Conservation (phyloP, 2,113 vertebrate species). For the Leptodactylus fuscus region DNA sequence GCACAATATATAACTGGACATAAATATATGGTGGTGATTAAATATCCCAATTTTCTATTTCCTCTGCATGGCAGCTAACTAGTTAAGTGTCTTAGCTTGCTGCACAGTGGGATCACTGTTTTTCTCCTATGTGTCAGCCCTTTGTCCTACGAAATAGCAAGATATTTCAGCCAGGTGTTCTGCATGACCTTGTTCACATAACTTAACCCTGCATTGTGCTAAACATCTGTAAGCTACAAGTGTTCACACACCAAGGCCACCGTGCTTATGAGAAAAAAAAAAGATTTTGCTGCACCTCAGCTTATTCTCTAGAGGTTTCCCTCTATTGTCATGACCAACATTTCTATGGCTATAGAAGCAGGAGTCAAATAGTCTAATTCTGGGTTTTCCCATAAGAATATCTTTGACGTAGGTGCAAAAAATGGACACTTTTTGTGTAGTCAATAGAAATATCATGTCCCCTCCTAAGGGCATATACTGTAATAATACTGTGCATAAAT, state of each 20-base stretch:
- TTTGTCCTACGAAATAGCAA: constrained; percentile 49
- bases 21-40: neutral
- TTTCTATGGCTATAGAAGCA: neutral
- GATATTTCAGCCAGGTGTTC: constrained; percentile 56
- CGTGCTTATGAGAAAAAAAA: constrained; percentile 30
- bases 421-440: no score
- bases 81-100: constrained; percentile 26
- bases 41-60: neutral
- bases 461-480: no score
- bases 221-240: constrained; percentile 51
- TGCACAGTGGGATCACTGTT: constrained; percentile 49
- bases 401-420: no score
- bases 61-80: constrained; percentile 6
- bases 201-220: constrained; percentile 58
- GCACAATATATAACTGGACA: neutral
- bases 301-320: neutral
- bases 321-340: constrained; percentile 16
- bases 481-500: no score
- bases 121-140: constrained; percentile 51
- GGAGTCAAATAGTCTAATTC: neutral
- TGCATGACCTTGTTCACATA: constrained; percentile 57
- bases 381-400: no score
- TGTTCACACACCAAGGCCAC: constrained; percentile 45
- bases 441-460: no score
- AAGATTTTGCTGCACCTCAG: constrained; percentile 28